A percentile compares a stretch with the other conserved stretches of the same genome.
Conservation (phyloP, 2,797 vertebrate species). For the Falco berigora region DNA sequence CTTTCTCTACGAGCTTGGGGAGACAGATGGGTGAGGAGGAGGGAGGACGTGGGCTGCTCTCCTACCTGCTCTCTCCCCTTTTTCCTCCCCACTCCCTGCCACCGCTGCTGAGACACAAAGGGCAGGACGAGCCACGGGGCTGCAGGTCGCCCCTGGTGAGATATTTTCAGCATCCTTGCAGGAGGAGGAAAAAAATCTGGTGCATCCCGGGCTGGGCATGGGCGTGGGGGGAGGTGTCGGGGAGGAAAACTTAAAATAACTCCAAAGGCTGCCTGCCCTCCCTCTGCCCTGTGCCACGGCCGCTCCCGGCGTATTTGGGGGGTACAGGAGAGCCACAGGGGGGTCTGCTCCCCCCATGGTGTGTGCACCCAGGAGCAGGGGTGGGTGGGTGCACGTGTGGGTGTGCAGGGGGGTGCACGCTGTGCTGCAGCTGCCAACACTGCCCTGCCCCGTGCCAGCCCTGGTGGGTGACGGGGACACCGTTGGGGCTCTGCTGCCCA, state of each 20-base stretch:
- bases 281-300: not conserved
- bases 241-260: slow-evolving; percentile 25
- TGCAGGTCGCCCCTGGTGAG: not conserved
- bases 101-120: not conserved
- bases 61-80: not conserved
- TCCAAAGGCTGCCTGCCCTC: not conserved
- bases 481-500: not conserved
- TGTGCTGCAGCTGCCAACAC: not conserved
- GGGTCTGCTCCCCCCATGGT: not conserved
- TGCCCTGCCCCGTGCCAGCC: not conserved
- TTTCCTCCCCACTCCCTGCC: too few species aligned
- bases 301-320: not conserved
- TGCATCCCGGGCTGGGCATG: not conserved
- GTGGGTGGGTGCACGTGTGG: not conserved
- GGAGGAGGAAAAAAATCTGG: not conserved
- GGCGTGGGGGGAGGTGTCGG: not conserved
- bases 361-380: not conserved
- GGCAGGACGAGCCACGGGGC: not conserved
- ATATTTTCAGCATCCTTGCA: not conserved
- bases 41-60: not conserved
- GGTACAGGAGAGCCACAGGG: not conserved
- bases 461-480: not conserved
- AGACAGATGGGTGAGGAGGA: not conserved
- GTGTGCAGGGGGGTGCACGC: not conserved
- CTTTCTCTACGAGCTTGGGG: not conserved